Percentiles rank a stretch among this genome's conserved stretches.
These are phyloP conservation scores for Sylvia borin DNA, from an alignment of 2,797 vertebrate genomes.

Conservation along the genomic window DNA sequence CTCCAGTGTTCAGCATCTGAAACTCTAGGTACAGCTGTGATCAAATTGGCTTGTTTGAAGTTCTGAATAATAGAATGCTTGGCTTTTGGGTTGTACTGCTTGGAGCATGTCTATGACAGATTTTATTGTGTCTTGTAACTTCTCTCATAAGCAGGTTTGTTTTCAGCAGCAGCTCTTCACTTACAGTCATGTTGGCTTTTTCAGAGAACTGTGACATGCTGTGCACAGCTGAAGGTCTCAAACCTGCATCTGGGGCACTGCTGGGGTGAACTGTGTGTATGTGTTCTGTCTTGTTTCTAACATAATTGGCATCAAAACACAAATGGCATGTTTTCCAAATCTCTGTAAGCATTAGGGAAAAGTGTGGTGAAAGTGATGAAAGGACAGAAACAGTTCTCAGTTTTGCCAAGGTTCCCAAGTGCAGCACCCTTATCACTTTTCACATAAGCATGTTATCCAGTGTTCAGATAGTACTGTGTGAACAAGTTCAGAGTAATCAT, in stretches of 20 bases:
- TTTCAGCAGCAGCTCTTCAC: conserved; percentile 54
- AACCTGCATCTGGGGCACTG: conserved; percentile 11
- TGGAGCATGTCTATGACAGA: conserved; percentile 44
- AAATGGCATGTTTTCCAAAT: not conserved
- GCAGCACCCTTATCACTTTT: not conserved
- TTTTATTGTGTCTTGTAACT: conserved; percentile 32
- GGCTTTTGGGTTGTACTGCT: conserved; percentile 45
- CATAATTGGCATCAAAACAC: not conserved
- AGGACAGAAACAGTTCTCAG: not conserved
- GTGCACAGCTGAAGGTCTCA: conserved; percentile 27
- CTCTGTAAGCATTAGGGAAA: not conserved
- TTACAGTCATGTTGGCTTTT: conserved; percentile 43
- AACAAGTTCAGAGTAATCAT: not conserved
- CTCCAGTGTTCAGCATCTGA: conserved; percentile 25
- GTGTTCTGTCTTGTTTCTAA: not conserved
- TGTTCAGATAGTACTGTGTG: not conserved
- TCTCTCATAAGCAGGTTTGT: conserved; percentile 52
- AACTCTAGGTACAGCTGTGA: conserved; percentile 17
- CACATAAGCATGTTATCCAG: not conserved
- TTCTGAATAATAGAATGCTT: conserved; percentile 43
- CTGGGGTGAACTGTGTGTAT: not conserved
- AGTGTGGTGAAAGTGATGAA: not conserved
- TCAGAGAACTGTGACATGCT: not conserved
- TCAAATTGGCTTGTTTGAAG: conserved; percentile 2
- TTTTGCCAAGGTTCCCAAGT: not conserved